Evolutionary conservation across 1,140 invertebrate genomes (phyloP).

Genomic region (Lasioglossum albipes): DNA sequence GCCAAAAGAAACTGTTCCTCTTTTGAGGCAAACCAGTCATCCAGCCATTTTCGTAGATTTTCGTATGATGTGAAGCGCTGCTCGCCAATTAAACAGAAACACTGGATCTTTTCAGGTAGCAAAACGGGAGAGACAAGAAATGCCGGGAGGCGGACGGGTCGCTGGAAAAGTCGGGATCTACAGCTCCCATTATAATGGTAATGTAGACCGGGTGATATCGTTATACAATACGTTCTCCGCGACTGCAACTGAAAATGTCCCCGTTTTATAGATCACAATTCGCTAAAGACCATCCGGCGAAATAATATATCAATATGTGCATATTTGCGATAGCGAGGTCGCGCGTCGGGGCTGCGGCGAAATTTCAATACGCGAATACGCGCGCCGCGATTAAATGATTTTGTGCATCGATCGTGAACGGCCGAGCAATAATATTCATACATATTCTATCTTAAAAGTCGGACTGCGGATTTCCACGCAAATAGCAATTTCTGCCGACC

Average conservation of each 20-base stretch:
- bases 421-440: too few relatives aligned
- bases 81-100: background rate
- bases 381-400: background rate
- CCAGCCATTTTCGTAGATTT: too few relatives aligned
- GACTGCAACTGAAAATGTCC: background rate
- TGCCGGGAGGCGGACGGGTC: slow-evolving; percentile 83
- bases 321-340: background rate
- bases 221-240: background rate
- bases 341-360: too few relatives aligned
- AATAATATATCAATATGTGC: background rate
- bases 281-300: background rate
- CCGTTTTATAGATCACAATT: background rate
- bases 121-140: slow-evolving; percentile 60
- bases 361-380: background rate
- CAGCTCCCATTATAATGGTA: slow-evolving; percentile 85
- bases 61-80: too few relatives aligned
- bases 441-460: too few relatives aligned
- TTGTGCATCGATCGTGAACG: background rate
- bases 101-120: slow-evolving; percentile 53
- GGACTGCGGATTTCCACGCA: too few relatives aligned
- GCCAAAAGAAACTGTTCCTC: too few relatives aligned
- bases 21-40: too few relatives aligned
- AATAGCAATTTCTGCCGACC: too few relatives aligned
- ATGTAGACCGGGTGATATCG: slow-evolving; percentile 61
- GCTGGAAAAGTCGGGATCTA: slow-evolving; percentile 87